Conservation (phyloP, 2,888 invertebrate species). For the Cistogaster globosa region DNA sequence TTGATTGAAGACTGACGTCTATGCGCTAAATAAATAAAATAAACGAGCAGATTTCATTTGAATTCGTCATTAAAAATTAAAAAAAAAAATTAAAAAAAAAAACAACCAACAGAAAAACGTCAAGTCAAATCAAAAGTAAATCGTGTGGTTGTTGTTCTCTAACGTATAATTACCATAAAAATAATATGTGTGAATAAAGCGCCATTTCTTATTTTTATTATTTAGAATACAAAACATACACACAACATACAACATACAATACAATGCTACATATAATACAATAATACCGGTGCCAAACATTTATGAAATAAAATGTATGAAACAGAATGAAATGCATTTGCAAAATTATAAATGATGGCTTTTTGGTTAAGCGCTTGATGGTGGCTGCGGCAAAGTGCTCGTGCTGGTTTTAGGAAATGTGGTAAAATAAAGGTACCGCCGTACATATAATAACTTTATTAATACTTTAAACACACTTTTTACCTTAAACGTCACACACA, state of each 20-base stretch:
- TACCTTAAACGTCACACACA: background rate
- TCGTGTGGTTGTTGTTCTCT: constrained; percentile 52
- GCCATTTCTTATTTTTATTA: constrained; percentile 41
- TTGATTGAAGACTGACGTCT: constrained; percentile 43
- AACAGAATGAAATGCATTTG: constrained; percentile 57
- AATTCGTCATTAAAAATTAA: constrained; percentile 70
- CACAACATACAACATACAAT: background rate
- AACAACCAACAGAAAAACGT: constrained; percentile 38
- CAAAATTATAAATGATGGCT: constrained; percentile 55
- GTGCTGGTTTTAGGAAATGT: constrained; percentile 39
- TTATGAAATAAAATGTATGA: constrained; percentile 26
- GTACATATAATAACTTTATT: constrained; percentile 70
- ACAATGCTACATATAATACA: background rate
- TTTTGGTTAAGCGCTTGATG: constrained; percentile 39
- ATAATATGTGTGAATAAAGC: constrained; percentile 58
- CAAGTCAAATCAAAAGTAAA: constrained; percentile 68
- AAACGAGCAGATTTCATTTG: constrained; percentile 69
- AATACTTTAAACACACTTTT: constrained; percentile 38
- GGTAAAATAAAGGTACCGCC: constrained; percentile 44
- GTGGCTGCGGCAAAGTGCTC: constrained; percentile 35
- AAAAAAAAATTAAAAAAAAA: constrained; percentile 13
- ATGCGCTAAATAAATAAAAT: constrained; percentile 43
- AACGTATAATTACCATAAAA: constrained; percentile 67
- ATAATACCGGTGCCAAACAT: background rate
- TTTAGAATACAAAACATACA: constrained; percentile 1